Evolutionary conservation across 2,888 invertebrate species (phyloP).

Genomic region (Agonopterix alstromeriana): DNA sequence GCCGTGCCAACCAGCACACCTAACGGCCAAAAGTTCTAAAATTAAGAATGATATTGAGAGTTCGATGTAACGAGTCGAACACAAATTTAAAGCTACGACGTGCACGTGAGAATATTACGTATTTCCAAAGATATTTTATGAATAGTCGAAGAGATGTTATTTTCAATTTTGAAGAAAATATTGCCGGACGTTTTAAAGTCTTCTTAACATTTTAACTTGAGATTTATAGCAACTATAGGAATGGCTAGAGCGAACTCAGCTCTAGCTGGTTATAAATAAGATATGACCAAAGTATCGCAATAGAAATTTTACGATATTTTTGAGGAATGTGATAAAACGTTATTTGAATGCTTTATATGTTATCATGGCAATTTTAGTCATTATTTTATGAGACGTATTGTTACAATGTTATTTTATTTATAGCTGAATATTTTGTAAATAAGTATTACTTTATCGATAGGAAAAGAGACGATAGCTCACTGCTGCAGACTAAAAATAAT

Average conservation of each 20-base stretch:
- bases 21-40: too few relatives aligned
- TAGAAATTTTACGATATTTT: constrained; percentile 37
- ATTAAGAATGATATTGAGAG: too few relatives aligned
- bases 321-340: constrained; percentile 39
- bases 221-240: constrained; percentile 5
- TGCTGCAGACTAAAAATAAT: constrained; percentile 15
- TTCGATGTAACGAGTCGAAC: too few relatives aligned
- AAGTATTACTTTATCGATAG: constrained; percentile 26
- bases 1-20: too few relatives aligned
- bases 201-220: constrained; percentile 6
- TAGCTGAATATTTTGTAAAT: constrained; percentile 32
- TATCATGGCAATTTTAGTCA: constrained; percentile 48
- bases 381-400: constrained; percentile 42
- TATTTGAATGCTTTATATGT: constrained; percentile 29
- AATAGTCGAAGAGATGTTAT: not conserved
- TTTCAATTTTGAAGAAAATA: constrained; percentile 5
- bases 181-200: constrained; percentile 3
- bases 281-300: constrained; percentile 33
- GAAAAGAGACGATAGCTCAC: constrained; percentile 21
- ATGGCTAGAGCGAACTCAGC: constrained; percentile 10
- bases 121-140: constrained; percentile 15
- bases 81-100: not conserved
- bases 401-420: constrained; percentile 43
- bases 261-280: constrained; percentile 20
- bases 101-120: constrained; percentile 3